phyloP scores from a whole-genome alignment of 1,140 invertebrate genomes.

The Bombus breviceps region DNA sequence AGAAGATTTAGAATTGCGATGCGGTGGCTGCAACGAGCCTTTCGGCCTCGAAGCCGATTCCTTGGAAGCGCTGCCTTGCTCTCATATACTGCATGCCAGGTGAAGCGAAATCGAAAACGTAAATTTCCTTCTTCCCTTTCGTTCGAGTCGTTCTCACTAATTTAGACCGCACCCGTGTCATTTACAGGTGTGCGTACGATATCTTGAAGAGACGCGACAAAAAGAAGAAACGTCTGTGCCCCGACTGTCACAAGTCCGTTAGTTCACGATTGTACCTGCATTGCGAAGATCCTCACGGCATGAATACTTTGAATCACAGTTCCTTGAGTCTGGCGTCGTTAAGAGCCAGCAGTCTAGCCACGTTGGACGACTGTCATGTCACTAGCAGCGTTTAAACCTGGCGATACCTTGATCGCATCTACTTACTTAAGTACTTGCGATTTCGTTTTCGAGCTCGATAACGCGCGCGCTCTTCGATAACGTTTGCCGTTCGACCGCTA shows the following conservation, averaged over 20 bases:
- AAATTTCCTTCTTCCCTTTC: no score
- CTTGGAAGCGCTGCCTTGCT: conserved; percentile 91
- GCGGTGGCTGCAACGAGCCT: conserved; percentile 89
- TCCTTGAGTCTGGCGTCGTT: conserved; percentile 81
- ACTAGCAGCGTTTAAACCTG: conserved; percentile 80
- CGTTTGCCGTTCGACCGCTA: not conserved
- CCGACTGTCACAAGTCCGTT: conserved; percentile 86
- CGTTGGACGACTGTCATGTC: conserved; percentile 81
- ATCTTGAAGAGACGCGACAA: conserved; percentile 86
- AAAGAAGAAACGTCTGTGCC: conserved; percentile 85
- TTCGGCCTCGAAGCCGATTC: conserved; percentile 89
- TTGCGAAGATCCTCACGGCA: conserved; percentile 80
- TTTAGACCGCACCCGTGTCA: not conserved
- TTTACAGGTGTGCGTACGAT: conserved; percentile 87
- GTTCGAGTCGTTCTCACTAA: no score
- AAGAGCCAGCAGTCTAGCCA: conserved; percentile 80
- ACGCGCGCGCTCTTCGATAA: not conserved
- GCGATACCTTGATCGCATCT: not conserved
- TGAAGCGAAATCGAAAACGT: conserved; percentile 70
- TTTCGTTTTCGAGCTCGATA: not conserved
- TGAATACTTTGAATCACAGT: conserved; percentile 81
- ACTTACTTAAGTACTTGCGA: not conserved
- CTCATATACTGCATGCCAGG: conserved; percentile 93
- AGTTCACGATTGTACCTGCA: conserved; percentile 84
- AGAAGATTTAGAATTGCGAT: conserved; percentile 89